Evolutionary conservation across 2,888 invertebrate genomes (phyloP), one percentile per base, ranked within the genome.

Genomic region (Thera britannica): DNA sequence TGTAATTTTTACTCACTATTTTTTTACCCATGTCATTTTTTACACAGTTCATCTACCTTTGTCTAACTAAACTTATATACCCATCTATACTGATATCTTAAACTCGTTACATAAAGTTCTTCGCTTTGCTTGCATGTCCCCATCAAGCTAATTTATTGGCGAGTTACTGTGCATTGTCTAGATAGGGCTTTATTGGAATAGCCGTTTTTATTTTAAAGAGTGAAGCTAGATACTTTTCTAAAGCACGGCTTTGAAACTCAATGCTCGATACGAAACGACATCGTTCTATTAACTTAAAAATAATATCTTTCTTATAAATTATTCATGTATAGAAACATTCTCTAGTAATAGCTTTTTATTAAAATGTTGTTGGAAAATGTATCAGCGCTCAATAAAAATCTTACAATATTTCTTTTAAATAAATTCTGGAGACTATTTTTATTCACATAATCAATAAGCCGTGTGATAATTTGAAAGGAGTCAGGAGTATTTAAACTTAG

Each of bases 391-490:
- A 52, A 23, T 52, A 23, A 34, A 51, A 0, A 3, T 52, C 9
- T 52, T 2, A 46, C 8, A 7, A 9, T 34, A 2, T 51, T 51
- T 51, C 2, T 51, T 23, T 46, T 3, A 49, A 52, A 12, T 23
- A 51, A 51, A 56, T 11, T 67, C 38, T 52, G 38, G 38, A 67
- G 12, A 48, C 48, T 1, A n/a, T 23, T 61, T 56, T 57, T 36
- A 35, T 52, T 51, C 36, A 62, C 54, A 68, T 57, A 64, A 64
- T 41, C 58, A 65, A 65, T 58, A 65, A 68, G 61, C 68, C 34
- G 52, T 65, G 62, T 70, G 63, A 66, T 70, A 69, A 59, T 55
- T 12, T 35, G 58, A 38, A 58, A 41, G 44, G 12, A 63, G 66
- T 63, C 68, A 65, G 68, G 56, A 55, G 60, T 61, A 60, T 59